A percentile compares a stretch with the other conserved stretches of the same genome.
Conservation (phyloP, 2,888 invertebrate species). For the Hoplodrina ambigua region DNA sequence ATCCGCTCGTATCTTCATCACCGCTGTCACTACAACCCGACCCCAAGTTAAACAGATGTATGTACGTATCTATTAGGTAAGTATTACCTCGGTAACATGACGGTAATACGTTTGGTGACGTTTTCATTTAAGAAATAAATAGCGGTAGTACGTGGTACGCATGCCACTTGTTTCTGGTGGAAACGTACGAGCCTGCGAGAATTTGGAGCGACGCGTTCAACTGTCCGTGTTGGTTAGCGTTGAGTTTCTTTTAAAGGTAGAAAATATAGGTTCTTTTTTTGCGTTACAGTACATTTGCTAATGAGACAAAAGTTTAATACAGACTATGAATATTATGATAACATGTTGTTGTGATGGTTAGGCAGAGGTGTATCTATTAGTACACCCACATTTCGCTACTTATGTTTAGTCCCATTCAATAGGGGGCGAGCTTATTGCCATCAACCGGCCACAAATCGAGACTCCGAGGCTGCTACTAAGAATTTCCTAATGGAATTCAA, state of each 20-base stretch:
- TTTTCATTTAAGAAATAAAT: slow-evolving; percentile 59
- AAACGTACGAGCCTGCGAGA: background rate
- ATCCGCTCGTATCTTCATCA: too few species aligned
- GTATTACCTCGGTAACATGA: slow-evolving; percentile 56
- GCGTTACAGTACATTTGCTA: background rate
- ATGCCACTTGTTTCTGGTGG: slow-evolving; percentile 5
- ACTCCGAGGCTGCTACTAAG: too few species aligned
- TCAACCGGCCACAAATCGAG: too few species aligned
- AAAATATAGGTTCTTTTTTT: background rate
- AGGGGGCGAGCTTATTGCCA: too few species aligned
- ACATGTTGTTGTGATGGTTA: too few species aligned
- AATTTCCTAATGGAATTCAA: too few species aligned
- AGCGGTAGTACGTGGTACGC: slow-evolving; percentile 43
- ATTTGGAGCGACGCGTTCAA: slow-evolving; percentile 6
- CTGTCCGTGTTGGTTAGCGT: background rate
- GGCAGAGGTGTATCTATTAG: too few species aligned
- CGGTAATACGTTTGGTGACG: slow-evolving; percentile 54
- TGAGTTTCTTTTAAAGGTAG: background rate
- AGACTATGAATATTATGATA: too few species aligned
- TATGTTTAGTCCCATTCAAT: too few species aligned
- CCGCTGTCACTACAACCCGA: slow-evolving; percentile 25
- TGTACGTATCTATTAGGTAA: slow-evolving; percentile 56
- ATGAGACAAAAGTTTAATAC: too few species aligned
- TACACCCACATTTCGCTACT: too few species aligned
- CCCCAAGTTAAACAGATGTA: slow-evolving; percentile 53